Conservation (phyloP, 1,140 invertebrate species). For the Aporrectodea caliginosa region DNA sequence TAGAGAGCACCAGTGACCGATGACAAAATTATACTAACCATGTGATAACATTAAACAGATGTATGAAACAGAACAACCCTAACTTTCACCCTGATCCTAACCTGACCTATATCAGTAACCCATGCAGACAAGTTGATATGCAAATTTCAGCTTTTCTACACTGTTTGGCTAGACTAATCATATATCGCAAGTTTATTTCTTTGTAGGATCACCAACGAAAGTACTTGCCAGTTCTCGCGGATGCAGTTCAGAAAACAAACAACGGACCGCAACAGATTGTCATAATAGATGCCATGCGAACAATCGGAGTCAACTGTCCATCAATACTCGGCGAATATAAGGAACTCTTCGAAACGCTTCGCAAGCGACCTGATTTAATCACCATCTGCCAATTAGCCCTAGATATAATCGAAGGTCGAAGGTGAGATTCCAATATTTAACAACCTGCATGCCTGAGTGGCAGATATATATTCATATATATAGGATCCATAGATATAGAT, state of each 20-base stretch:
- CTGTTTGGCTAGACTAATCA: no score
- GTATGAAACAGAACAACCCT: no score
- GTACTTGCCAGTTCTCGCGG: not conserved
- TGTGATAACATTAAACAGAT: no score
- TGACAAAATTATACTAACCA: no score
- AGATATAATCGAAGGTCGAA: constrained; percentile 38
- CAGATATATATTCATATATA: not conserved
- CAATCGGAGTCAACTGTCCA: constrained; percentile 28
- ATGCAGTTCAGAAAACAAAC: not conserved
- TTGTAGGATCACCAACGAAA: not conserved
- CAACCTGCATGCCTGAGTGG: no score
- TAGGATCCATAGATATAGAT: not conserved
- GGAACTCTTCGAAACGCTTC: constrained; percentile 18
- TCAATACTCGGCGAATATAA: constrained; percentile 26
- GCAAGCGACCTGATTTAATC: constrained; percentile 14
- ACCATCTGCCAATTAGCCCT: constrained; percentile 23
- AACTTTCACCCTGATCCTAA: no score
- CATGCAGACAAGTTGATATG: no score
- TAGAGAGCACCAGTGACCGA: no score
- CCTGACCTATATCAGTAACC: no score
- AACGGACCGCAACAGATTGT: not conserved
- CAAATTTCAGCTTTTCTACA: no score
- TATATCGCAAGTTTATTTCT: no score
- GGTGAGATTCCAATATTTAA: no score
- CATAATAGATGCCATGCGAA: constrained; percentile 23